These are phyloP conservation scores for Xenus cinereus DNA, from an alignment of 2,113 vertebrate genomes.

Conservation along the genomic window DNA sequence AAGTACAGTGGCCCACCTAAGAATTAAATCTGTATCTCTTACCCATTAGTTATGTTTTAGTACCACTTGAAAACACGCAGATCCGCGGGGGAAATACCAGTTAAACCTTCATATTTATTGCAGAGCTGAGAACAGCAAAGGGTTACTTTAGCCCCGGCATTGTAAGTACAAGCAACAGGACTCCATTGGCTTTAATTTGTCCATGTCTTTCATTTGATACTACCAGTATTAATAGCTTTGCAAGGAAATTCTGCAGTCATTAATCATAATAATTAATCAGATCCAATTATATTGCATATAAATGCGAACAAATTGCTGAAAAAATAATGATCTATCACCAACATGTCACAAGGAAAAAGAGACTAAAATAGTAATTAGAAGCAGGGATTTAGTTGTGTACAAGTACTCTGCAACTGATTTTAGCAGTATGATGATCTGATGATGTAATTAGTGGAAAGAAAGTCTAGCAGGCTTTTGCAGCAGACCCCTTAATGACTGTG, in stretches of 20 bases:
- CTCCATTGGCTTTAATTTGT: conserved; percentile 87
- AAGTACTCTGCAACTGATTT: conserved; percentile 82
- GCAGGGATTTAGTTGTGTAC: conserved; percentile 88
- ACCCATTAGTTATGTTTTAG: neutral
- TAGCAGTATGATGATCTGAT: conserved; percentile 85
- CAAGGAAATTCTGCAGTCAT: conserved; percentile 91
- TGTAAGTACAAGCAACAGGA: conserved; percentile 75
- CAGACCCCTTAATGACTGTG: conserved; percentile 82
- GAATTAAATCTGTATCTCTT: conserved; percentile 10
- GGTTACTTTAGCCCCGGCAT: conserved; percentile 72
- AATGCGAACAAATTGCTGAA: conserved; percentile 99
- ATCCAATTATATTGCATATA: conserved; percentile 99
- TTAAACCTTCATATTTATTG: neutral
- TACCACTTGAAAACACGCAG: neutral
- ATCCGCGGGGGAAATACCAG: conserved; percentile 18
- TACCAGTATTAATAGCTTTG: conserved; percentile 90
- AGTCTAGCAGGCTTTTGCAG: conserved; percentile 81
- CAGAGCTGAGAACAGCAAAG: conserved; percentile 69
- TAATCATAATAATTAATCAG: conserved; percentile 99
- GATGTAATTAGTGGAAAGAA: conserved; percentile 91
- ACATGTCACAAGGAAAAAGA: conserved; percentile 90
- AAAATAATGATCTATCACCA: conserved; percentile 99
- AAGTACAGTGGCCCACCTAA: neutral
- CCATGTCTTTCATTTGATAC: conserved; percentile 86
- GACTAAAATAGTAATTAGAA: conserved; percentile 99